phyloP scores from a whole-genome alignment of 1,140 invertebrate genomes.

The Propsilocerus akamusi region DNA sequence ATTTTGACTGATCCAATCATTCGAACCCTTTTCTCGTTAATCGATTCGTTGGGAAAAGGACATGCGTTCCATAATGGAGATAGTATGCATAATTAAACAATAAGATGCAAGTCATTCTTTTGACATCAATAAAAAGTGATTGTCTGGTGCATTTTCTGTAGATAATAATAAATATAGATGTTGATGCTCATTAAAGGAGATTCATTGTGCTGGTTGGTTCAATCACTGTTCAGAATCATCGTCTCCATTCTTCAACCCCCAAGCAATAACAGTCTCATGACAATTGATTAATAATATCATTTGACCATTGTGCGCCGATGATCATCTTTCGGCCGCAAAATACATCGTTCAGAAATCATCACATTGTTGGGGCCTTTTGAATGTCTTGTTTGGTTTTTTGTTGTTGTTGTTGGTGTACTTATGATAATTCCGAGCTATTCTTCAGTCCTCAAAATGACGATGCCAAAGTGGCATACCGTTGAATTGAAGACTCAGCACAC shows the following conservation, averaged over 20 bases:
- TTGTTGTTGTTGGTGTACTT: too few relatives aligned
- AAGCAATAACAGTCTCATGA: too few relatives aligned
- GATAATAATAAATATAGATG: too few relatives aligned
- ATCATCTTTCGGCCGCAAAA: not conserved
- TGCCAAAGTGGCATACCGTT: too few relatives aligned
- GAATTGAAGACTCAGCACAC: too few relatives aligned
- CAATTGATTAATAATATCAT: constrained; percentile 4
- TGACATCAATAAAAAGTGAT: not conserved
- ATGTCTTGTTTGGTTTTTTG: too few relatives aligned
- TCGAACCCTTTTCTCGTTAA: not conserved
- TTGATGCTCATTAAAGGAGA: too few relatives aligned
- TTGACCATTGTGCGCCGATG: not conserved
- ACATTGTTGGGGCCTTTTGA: not conserved
- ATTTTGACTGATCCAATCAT: not conserved
- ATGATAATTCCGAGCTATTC: too few relatives aligned
- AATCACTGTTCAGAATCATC: too few relatives aligned
- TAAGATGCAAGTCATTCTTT: not conserved
- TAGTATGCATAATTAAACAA: not conserved
- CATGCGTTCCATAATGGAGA: constrained; percentile 1
- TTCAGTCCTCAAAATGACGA: too few relatives aligned
- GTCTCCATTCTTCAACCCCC: too few relatives aligned
- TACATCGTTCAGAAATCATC: not conserved
- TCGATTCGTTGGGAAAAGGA: not conserved
- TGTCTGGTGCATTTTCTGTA: not conserved
- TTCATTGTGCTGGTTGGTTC: too few relatives aligned